phyloP scores from a whole-genome alignment of 2,888 invertebrate genomes.

The Mesorhabditis sp. region DNA sequence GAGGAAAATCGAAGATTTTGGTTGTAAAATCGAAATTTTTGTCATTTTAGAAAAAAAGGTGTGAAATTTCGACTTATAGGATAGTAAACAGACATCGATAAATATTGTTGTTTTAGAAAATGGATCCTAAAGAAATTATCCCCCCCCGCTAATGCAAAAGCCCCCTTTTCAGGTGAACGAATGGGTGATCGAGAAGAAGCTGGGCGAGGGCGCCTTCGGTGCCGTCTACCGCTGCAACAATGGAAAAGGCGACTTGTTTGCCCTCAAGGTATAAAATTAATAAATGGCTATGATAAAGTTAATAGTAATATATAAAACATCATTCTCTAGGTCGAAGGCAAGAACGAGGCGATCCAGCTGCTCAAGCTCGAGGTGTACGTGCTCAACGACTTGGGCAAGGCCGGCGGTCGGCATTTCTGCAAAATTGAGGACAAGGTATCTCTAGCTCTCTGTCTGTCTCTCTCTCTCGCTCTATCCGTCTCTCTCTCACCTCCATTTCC shows the following conservation, averaged over 20 bases:
- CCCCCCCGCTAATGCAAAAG: too few relatives aligned
- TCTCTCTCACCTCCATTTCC: neutral
- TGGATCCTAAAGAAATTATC: too few relatives aligned
- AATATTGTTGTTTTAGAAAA: too few relatives aligned
- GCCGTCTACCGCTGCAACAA: constrained; percentile 49
- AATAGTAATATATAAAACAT: neutral
- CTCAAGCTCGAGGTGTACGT: constrained; percentile 54
- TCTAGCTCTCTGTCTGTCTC: neutral
- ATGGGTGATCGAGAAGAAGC: constrained; percentile 46
- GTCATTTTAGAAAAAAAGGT: too few relatives aligned
- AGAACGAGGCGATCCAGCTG: constrained; percentile 43
- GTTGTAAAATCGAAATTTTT: too few relatives aligned
- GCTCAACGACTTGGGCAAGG: constrained; percentile 37
- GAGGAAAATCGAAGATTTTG: too few relatives aligned
- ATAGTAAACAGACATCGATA: too few relatives aligned
- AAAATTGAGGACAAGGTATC: constrained; percentile 50
- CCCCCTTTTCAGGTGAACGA: constrained; percentile 25
- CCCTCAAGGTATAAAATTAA: constrained; percentile 35
- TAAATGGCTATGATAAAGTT: neutral
- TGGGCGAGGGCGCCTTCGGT: constrained; percentile 49
- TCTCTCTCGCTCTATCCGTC: too few relatives aligned
- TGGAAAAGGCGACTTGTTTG: constrained; percentile 36
- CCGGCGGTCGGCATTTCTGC: constrained; percentile 46
- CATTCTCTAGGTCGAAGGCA: constrained; percentile 30
- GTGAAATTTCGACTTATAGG: too few relatives aligned